These are phyloP conservation scores for Tethea ocularis DNA, from an alignment of 2,888 invertebrate species.

Conservation along the genomic window DNA sequence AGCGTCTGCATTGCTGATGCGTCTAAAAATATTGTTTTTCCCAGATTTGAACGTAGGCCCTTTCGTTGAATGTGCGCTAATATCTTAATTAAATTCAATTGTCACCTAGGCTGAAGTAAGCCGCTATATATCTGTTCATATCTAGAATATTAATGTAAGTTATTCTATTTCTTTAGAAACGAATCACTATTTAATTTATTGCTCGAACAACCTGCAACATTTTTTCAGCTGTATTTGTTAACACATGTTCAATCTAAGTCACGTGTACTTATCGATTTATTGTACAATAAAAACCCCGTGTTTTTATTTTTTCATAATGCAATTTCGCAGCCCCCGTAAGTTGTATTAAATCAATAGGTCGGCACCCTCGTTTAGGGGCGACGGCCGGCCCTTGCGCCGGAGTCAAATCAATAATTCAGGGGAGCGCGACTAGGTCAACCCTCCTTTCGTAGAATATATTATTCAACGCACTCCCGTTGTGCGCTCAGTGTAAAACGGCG, in stretches of 20 bases:
- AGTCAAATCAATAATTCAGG: constrained; percentile 72
- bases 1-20: neutral
- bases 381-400: constrained; percentile 66
- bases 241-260: constrained; percentile 33
- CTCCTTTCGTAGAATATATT: constrained; percentile 38
- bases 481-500: constrained; percentile 45
- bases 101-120: neutral
- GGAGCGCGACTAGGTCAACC: constrained; percentile 45
- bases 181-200: neutral
- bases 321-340: constrained; percentile 32
- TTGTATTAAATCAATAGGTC: constrained; percentile 37
- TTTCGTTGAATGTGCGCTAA: neutral
- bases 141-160: neutral
- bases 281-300: constrained; percentile 43
- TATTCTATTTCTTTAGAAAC: neutral
- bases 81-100: neutral
- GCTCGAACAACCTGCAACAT: constrained; percentile 25
- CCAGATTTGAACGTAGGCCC: constrained; percentile 1
- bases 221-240: constrained; percentile 26
- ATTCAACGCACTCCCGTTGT: constrained; percentile 24
- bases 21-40: neutral
- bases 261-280: constrained; percentile 54
- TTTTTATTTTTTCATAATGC: constrained; percentile 33
- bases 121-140: neutral
- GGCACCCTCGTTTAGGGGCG: constrained; percentile 57